A percentile compares a stretch with the other conserved stretches of the same genome.
Evolutionary conservation across 2,888 invertebrate species (phyloP).

Genomic region (Clistopyga incitator): DNA sequence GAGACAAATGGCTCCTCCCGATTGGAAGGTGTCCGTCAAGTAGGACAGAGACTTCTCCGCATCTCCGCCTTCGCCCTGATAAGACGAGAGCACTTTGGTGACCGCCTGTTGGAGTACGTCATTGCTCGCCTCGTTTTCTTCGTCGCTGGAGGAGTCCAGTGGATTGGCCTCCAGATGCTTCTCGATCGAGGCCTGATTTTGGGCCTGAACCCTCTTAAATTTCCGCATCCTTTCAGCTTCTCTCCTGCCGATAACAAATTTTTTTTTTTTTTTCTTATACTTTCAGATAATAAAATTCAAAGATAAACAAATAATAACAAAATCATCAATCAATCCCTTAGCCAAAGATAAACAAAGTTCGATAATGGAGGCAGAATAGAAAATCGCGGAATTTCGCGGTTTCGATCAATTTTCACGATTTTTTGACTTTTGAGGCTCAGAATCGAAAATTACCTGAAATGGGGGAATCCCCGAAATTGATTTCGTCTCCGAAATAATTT

Average conservation of each 20-base stretch:
- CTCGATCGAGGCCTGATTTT: constrained; percentile 79
- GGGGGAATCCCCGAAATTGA: background rate
- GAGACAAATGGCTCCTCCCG: constrained; percentile 93
- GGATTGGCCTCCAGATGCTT: constrained; percentile 77
- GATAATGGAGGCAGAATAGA: background rate
- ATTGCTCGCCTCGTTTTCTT: constrained; percentile 77
- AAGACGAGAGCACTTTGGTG: constrained; percentile 78
- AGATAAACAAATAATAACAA: background rate
- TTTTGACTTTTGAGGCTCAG: background rate
- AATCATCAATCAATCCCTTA: background rate
- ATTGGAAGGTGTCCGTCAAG: constrained; percentile 91
- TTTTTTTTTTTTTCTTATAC: no score
- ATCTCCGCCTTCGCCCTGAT: constrained; percentile 82
- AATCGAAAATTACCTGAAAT: constrained; percentile 3
- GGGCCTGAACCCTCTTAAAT: constrained; percentile 79
- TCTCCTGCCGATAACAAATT: background rate
- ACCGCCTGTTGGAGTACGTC: constrained; percentile 78
- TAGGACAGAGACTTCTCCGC: constrained; percentile 88
- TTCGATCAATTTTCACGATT: background rate
- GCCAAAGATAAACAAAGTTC: background rate
- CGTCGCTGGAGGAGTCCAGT: constrained; percentile 80
- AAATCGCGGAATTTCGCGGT: background rate
- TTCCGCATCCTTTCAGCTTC: constrained; percentile 75
- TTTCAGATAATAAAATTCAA: background rate
- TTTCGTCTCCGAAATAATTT: background rate